Conservation (phyloP, 2,888 invertebrate species). For the Lissocephala sabroskyi region DNA sequence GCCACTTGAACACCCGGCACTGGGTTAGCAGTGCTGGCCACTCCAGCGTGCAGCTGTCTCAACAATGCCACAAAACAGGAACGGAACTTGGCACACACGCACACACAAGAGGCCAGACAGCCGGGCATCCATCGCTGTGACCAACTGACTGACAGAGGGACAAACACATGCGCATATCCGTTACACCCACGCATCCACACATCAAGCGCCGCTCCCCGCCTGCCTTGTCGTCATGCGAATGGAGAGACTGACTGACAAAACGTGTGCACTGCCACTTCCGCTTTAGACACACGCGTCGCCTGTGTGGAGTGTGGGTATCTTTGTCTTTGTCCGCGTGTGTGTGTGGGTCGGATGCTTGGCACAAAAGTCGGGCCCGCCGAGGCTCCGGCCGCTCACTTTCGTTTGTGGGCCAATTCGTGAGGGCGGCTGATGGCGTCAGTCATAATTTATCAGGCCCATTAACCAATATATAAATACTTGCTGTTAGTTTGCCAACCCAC, state of each 20-base stretch:
- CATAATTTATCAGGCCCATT: conserved; percentile 3
- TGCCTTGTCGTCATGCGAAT: conserved; percentile 46
- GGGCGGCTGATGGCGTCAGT: neutral
- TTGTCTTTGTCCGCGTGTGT: neutral
- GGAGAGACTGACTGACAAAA: conserved; percentile 26
- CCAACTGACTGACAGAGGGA: conserved; percentile 27
- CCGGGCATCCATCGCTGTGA: too few relatives aligned
- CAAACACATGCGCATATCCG: conserved; percentile 23
- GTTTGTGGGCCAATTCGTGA: neutral
- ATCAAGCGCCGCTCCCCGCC: too few relatives aligned
- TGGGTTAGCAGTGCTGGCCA: conserved; percentile 12
- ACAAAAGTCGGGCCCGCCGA: conserved; percentile 22
- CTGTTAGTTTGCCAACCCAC: neutral
- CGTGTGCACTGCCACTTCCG: conserved; percentile 34
- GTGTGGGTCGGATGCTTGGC: conserved; percentile 31
- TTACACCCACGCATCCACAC: conserved; percentile 5
- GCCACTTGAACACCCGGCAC: neutral
- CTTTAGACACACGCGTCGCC: conserved; percentile 30
- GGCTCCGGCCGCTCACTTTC: neutral
- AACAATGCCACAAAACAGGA: neutral
- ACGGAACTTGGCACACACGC: neutral
- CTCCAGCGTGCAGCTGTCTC: neutral
- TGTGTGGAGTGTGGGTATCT: neutral
- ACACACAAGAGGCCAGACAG: neutral
- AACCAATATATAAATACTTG: conserved; percentile 3